Evolutionary conservation across 1,140 invertebrate genomes (phyloP), one percentile per base, ranked within the genome.

Genomic region (Brachionus calyciflorus): DNA sequence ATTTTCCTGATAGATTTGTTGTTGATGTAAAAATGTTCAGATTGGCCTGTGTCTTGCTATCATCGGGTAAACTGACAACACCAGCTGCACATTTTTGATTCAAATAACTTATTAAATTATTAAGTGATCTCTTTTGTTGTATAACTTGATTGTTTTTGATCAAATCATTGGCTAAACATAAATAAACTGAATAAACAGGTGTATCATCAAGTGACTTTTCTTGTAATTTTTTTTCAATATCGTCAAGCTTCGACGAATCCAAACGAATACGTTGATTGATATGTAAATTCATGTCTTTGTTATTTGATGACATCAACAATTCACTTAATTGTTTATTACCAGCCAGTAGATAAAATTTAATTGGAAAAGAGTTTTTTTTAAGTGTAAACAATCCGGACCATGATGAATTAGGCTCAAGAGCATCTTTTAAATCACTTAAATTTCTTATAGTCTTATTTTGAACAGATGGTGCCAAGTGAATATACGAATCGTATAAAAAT

Each of bases 301-400:
- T 73, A 21, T 46, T 12, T 19, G 19, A 37, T 12, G 69, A 46
- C 46, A 73, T 12, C 9, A 73, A 4, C 9, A 4, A 33, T 24
- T 73, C 33, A 17, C n/a, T 24, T 0, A 55, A 28, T 3, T 40
- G n/a, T 28, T 53, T 41, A 14, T 73, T 73, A 5, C 69, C 69
- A 3, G 46, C 51, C 19, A 73, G 4, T 3, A 51, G 37, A 51
- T 73, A 55, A 51, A 73, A 73, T 26, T 73, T 49, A 33, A 51
- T 37, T 10, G 69, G 51, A 41, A 73, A 73, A 10, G 69, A 40
- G 24, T 73, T 49, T 55, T 73, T 73, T 51, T 73, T 73, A n/a
- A 73, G n/a, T 3, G 46, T 73, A 24, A 73, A 73, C 24, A 21
- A 28, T 14, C 69, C 69, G 1, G 28, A 24, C 69, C 69, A 73